A percentile compares a stretch with the other conserved stretches of the same genome.
phyloP scores from a whole-genome alignment of 2,888 invertebrate species.

The Disparrhopalites patrizii region DNA sequence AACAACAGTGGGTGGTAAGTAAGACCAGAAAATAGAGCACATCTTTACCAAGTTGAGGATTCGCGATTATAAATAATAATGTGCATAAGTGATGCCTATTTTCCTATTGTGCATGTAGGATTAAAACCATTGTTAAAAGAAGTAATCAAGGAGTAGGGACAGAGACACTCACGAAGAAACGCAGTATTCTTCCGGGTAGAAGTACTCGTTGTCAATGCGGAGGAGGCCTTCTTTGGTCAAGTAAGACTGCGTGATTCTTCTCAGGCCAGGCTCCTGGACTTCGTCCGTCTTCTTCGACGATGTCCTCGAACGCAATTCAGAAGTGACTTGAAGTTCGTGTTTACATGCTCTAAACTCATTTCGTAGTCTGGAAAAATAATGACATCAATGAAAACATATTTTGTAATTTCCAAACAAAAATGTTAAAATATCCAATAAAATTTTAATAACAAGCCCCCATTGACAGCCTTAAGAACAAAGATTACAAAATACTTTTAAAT shows the following conservation, averaged over 20 bases:
- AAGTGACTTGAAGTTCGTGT: neutral
- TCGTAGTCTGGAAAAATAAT: slow-evolving; percentile 2
- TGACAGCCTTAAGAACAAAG: too few relatives aligned
- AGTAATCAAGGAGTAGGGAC: too few relatives aligned
- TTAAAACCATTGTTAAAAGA: neutral
- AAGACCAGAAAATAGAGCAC: too few relatives aligned
- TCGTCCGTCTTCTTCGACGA: neutral
- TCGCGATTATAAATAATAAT: too few relatives aligned
- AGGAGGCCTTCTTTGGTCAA: slow-evolving; percentile 5
- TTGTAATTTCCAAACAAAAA: too few relatives aligned
- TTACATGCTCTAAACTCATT: slow-evolving; percentile 17
- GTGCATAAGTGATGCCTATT: too few relatives aligned
- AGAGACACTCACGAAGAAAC: slow-evolving; percentile 10
- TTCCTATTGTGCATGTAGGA: too few relatives aligned
- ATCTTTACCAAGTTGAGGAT: too few relatives aligned
- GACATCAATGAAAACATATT: neutral
- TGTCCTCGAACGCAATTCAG: neutral
- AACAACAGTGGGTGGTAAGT: too few relatives aligned
- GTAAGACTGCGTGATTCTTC: neutral
- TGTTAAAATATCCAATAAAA: too few relatives aligned
- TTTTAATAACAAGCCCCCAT: too few relatives aligned
- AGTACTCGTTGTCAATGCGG: slow-evolving; percentile 3
- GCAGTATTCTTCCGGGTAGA: slow-evolving; percentile 19
- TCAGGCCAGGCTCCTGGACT: neutral
- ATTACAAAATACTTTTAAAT: too few relatives aligned